Base-by-base conservation (phyloP, 1,140 invertebrate species). In the Tribolium castaneum region DNA sequence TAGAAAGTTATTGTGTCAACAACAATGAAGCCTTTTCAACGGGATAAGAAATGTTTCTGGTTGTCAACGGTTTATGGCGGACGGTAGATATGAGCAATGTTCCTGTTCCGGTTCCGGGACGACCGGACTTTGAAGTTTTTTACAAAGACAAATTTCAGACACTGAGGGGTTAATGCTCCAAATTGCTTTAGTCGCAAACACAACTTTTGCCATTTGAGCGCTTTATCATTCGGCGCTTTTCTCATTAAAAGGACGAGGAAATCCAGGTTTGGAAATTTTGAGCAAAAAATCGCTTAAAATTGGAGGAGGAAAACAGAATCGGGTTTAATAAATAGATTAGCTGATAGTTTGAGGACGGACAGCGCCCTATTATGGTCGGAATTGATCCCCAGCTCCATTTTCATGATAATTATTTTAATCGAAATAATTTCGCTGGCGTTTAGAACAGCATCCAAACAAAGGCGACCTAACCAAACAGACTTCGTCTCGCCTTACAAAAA, bases 61-160 rank as follows among this genome's bases (percentile, higher is more conserved):
- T 35, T 66, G 59, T 66, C 59, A 66, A 66, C 59, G 59, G 34
- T 66, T 66, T 34, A 66, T 66, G 30, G 59, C 30, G 59, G 30
- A n/a, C 30, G 59, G 59, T 66, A 66, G 59, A 66, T 35, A 66
- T 66, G 59, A 66, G 59, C 59, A 66, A 66, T 66, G 59, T 35
- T 66, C 25, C 59, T 2, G 59, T 66, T 66, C 59, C 59, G 25
- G 59, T 66, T 66, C 59, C 59, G 59, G 59, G 59, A 34, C 59
- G 59, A 66, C 59, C 59, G 59, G 59, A 66, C 59, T 66, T 66
- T 66, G 59, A 66, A 66, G 59, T 66, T 66, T 66, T 62, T 66
- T 66, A 66, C 59, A 66, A 66, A 66, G 30, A 39, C 59, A 66
- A 66, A 66, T 66, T 66, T 66, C 59, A 66, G 12, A 19, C 56